These are phyloP conservation scores for Aleiodes testaceus DNA, from an alignment of 2,888 invertebrate genomes.

Conservation along the genomic window DNA sequence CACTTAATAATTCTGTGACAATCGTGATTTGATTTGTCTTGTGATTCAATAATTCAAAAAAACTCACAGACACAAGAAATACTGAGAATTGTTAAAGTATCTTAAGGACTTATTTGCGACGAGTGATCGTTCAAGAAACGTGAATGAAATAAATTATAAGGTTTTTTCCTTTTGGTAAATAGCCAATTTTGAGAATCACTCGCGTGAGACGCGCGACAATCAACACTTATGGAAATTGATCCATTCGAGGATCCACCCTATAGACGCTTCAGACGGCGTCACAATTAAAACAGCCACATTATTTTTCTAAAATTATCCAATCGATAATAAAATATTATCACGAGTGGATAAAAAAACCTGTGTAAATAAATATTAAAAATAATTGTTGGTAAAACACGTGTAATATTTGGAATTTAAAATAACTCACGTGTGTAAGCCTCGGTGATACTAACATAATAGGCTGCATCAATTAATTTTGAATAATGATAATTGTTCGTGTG, in stretches of 20 bases:
- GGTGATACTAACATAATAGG: background rate
- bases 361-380: background rate
- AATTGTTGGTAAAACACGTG: background rate
- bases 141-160: background rate
- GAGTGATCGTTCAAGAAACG: constrained; percentile 4
- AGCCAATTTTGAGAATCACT: background rate
- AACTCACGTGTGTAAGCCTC: background rate
- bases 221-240: constrained; percentile 66
- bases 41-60: no score
- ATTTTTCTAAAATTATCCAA: constrained; percentile 4
- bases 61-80: constrained; percentile 6
- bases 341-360: background rate
- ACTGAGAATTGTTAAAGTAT: background rate
- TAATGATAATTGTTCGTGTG: background rate
- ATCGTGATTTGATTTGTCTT: no score
- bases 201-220: constrained; percentile 44
- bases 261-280: constrained; percentile 64
- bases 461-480: background rate
- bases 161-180: constrained; percentile 2
- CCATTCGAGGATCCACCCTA: constrained; percentile 69
- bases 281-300: constrained; percentile 39
- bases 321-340: no score
- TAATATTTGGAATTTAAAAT: background rate
- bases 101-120: background rate
- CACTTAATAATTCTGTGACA: no score